Percentiles rank a stretch among this genome's conserved stretches.
Conservation (phyloP, 1,140 invertebrate genomes). For the Pogonomyrmex californicus region DNA sequence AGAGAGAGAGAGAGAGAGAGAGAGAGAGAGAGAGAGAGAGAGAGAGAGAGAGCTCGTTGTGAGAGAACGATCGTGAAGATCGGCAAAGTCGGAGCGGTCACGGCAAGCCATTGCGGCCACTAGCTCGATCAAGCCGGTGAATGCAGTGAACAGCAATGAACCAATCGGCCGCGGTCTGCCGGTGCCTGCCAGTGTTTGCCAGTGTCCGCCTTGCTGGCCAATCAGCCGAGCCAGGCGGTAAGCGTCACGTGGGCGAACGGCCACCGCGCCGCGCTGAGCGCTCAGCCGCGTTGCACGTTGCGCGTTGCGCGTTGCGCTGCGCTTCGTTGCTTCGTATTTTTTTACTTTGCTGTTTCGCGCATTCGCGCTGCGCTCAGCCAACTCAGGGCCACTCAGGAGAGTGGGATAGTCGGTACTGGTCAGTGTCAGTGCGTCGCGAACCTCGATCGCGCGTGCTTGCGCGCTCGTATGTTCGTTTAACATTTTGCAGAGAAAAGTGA, state of each 20-base stretch:
- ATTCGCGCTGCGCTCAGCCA: neutral
- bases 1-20: neutral
- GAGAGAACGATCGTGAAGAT: slow-evolving; percentile 70
- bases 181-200: neutral
- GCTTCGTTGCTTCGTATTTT: neutral
- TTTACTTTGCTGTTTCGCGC: too few species aligned
- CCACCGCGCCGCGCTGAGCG: slow-evolving; percentile 29
- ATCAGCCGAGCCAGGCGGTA: slow-evolving; percentile 66
- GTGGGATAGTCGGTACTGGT: neutral
- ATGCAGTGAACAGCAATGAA: too few species aligned
- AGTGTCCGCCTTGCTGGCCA: slow-evolving; percentile 57
- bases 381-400: too few species aligned
- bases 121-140: slow-evolving; percentile 53
- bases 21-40: neutral
- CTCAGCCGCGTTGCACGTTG: neutral
- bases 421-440: slow-evolving; percentile 58
- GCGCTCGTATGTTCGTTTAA: neutral
- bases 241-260: too few species aligned
- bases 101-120: slow-evolving; percentile 30
- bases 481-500: neutral
- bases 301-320: neutral
- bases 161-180: slow-evolving; percentile 16
- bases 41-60: slow-evolving; percentile 20
- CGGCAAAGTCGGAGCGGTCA: slow-evolving; percentile 46
- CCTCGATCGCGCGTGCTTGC: slow-evolving; percentile 17